Base-by-base conservation (phyloP, 1,140 invertebrate genomes). In the Rhopalosiphum maidis region DNA sequence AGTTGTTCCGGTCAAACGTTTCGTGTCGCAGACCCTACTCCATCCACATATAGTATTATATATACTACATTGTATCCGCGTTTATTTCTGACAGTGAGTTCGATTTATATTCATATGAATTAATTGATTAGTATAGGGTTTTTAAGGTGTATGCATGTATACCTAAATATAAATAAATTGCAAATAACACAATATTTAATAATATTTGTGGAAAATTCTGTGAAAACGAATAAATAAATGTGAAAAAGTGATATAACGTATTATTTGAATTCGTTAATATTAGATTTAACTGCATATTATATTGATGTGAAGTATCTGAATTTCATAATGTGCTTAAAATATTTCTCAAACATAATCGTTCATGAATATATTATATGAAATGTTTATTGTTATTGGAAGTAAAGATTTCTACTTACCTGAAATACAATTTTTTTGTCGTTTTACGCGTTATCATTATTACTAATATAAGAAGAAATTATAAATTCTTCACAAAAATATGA, bases 1-100 rank as follows among this genome's bases (percentile, higher is more conserved):
- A 23, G 87, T 54, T 88, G 48, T 88, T 88, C 87, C 87, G 87
- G 87, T 88, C 87, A 54, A 88, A 88, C 46, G 22, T 37, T 88
- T 35, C 46, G 30, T n/a, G 46, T 35, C 85, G 41, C 46, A 2
- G 87, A 54, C 87, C 87, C 46, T 48, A 87, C 46, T 51, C 46
- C 86, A 30, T 51, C 46, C 18, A 18, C 5, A 77, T 18, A 18
- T n/a, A 68, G 23, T 68, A 68, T 30, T 68, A 30, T 30, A 60
- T 60, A 60, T 30, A 35, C 11, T 77, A 77, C 30, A 77, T 77
- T 30, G 46, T 35, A n/a, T 48, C 46, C 6, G 30, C 21, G 43
- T 48, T 30, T n/a, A 86, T 21, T 86, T 30, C 85, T 46, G 25
- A 86, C 85, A 86, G 41, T 86, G 85, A 41, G 43, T 46, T 30